Percentiles rank a stretch among this genome's conserved stretches.
Conservation (phyloP, 2,888 invertebrate species). For the Piscicola geometra region DNA sequence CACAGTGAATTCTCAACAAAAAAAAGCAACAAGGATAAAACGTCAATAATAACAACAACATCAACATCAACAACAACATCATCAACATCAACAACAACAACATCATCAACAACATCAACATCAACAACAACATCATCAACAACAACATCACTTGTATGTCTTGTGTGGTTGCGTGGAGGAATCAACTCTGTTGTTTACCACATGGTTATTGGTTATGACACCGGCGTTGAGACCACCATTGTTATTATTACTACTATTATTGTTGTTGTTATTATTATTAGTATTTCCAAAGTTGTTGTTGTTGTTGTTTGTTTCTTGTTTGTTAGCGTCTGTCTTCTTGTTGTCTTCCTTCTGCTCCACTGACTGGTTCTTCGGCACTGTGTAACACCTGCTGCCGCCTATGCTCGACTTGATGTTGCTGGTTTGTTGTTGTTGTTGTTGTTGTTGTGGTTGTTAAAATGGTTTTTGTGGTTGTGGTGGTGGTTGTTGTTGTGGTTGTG, state of each 20-base stretch:
- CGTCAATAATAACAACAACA: neutral
- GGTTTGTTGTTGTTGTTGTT: neutral
- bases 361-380: neutral
- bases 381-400: constrained; percentile 17
- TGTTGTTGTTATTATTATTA: constrained; percentile 14
- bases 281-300: neutral
- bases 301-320: constrained; percentile 3
- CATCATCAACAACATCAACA: constrained; percentile 10
- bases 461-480: neutral
- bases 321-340: constrained; percentile 8
- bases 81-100: neutral
- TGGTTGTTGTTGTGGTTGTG: neutral
- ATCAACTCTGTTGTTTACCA: neutral
- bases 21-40: neutral
- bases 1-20: neutral
- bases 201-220: constrained; percentile 5
- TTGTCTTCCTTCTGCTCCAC: constrained; percentile 4
- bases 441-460: neutral
- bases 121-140: neutral
- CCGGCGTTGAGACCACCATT: neutral
- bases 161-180: neutral
- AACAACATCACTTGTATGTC: constrained; percentile 1
- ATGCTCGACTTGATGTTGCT: constrained; percentile 28
- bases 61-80: neutral
- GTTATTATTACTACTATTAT: neutral